phyloP scores from a whole-genome alignment of 2,797 vertebrate species.

The Lepidocolaptes lacrymiger region DNA sequence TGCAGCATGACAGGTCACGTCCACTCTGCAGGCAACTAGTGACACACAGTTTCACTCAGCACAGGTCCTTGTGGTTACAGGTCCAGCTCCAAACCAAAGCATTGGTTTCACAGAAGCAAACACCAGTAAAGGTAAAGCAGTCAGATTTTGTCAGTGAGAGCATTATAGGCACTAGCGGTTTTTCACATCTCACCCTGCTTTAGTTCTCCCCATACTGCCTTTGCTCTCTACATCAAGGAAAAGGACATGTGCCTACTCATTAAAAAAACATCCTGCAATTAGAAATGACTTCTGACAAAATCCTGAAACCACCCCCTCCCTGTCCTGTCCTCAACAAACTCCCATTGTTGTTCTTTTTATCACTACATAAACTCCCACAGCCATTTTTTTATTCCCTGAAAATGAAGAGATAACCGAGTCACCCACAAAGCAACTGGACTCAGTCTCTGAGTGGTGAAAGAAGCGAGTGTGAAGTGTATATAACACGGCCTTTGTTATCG shows the following conservation, averaged over 20 bases:
- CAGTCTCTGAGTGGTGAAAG: conserved; percentile 54
- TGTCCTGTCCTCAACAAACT: conserved; percentile 44
- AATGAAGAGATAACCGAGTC: conserved; percentile 52
- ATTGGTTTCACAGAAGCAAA: neutral
- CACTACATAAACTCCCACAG: conserved; percentile 1
- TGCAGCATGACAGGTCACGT: neutral
- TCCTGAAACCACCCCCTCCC: conserved; percentile 34
- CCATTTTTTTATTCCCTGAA: conserved; percentile 48
- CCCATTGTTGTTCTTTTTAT: conserved; percentile 45
- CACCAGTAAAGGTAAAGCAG: neutral
- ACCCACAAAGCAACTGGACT: conserved; percentile 8
- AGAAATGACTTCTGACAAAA: conserved; percentile 44
- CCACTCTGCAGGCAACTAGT: neutral
- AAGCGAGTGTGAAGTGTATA: conserved; percentile 73
- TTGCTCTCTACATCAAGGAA: conserved; percentile 6
- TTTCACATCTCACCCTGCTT: neutral
- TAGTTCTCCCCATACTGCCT: neutral
- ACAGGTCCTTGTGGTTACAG: neutral
- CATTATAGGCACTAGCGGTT: neutral
- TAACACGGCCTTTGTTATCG: conserved; percentile 6
- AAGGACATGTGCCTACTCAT: conserved; percentile 47
- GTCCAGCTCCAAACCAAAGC: neutral
- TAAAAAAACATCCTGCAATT: conserved; percentile 64
- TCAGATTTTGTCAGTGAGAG: neutral
- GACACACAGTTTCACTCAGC: neutral